Conservation (phyloP, 1,140 invertebrate genomes). For the Rhizoglyphus robini region DNA sequence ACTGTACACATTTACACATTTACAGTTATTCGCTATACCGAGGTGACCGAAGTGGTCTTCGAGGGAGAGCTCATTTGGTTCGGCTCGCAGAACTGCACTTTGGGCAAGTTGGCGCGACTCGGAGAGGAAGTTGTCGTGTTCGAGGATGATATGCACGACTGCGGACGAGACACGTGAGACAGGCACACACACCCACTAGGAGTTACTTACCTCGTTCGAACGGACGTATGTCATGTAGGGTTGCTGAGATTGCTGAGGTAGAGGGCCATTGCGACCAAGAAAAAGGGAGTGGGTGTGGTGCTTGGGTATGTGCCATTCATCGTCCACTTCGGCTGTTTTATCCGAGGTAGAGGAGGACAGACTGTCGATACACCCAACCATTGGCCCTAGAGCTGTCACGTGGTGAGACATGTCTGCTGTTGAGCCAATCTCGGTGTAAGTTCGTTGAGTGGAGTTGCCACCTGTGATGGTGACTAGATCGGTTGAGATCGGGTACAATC, state of each 20-base stretch:
- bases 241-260: neutral
- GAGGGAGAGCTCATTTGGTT: neutral
- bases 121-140: neutral
- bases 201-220: neutral
- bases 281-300: neutral
- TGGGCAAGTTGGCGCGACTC: neutral
- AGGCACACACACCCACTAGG: too few relatives aligned
- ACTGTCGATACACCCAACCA: neutral
- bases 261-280: neutral
- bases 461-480: neutral
- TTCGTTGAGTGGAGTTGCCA: neutral
- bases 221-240: conserved; percentile 2
- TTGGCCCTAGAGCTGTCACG: neutral
- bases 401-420: neutral
- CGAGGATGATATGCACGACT: neutral
- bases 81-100: neutral
- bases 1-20: too few relatives aligned
- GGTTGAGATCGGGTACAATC: neutral
- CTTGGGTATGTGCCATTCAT: conserved; percentile 6
- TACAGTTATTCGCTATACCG: too few relatives aligned
- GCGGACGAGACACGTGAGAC: too few relatives aligned
- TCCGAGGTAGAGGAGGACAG: conserved; percentile 3
- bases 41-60: neutral
- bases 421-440: conserved; percentile 6
- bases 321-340: neutral